phyloP scores from a whole-genome alignment of 2,888 invertebrate species.

The Sarcophaga carnaria region DNA sequence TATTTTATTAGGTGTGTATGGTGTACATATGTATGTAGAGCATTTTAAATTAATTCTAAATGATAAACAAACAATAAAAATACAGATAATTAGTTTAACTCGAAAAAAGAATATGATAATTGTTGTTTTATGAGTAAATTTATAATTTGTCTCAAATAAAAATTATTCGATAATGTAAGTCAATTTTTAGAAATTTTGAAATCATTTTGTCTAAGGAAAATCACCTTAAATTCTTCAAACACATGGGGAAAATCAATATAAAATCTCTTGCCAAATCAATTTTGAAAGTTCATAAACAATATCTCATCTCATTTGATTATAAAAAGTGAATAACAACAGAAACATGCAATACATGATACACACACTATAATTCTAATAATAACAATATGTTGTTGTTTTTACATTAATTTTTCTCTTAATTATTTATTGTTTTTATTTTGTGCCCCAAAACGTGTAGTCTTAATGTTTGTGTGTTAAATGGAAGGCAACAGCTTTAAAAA shows the following conservation, averaged over 20 bases:
- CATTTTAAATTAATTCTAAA: slow-evolving; percentile 16
- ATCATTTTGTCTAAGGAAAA: too few relatives aligned
- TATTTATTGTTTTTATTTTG: slow-evolving; percentile 38
- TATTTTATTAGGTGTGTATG: too few relatives aligned
- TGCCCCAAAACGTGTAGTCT: slow-evolving; percentile 51
- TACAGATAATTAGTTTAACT: slow-evolving; percentile 15
- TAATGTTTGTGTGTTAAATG: slow-evolving; percentile 22
- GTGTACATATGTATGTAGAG: too few relatives aligned
- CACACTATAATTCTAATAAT: slow-evolving; percentile 16
- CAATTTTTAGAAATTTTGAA: not conserved
- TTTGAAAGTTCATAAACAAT: slow-evolving; percentile 37
- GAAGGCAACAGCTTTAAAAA: slow-evolving; percentile 60
- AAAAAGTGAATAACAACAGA: not conserved
- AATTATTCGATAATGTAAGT: not conserved
- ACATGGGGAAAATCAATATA: not conserved
- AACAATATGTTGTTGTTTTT: slow-evolving; percentile 7
- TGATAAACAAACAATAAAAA: slow-evolving; percentile 18
- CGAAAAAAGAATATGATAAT: slow-evolving; percentile 6
- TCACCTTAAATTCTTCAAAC: too few relatives aligned
- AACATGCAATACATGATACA: not conserved
- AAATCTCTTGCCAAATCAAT: slow-evolving; percentile 11
- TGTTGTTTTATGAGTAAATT: slow-evolving; percentile 1
- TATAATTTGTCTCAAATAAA: not conserved
- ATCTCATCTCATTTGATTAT: slow-evolving; percentile 33
- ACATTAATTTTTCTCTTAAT: not conserved